Conservation (phyloP, 2,113 vertebrate genomes). For the Serinus canaria region DNA sequence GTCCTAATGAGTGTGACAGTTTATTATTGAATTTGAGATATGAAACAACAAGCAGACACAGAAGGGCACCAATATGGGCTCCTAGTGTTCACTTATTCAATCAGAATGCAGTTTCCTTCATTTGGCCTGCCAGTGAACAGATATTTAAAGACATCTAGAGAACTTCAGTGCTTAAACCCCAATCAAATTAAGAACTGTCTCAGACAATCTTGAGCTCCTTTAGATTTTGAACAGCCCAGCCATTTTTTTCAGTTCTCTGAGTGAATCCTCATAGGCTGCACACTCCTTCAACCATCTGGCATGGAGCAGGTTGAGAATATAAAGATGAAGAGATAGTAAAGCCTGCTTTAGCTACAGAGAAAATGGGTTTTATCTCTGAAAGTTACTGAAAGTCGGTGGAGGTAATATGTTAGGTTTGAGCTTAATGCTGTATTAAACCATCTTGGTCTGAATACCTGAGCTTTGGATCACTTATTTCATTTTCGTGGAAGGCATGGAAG, state of each 20-base stretch:
- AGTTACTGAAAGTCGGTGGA: neutral
- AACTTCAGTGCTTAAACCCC: neutral
- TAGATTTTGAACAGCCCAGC: neutral
- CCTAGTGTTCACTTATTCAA: neutral
- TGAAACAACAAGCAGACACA: neutral
- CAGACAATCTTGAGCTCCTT: neutral
- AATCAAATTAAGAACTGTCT: neutral
- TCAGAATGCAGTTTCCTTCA: neutral
- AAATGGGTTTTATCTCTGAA: neutral
- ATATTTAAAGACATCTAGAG: neutral
- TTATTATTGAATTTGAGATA: neutral
- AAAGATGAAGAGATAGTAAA: neutral
- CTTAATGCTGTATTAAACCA: neutral
- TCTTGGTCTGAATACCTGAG: neutral
- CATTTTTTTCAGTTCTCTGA: neutral
- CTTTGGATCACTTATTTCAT: neutral
- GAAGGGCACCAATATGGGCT: neutral
- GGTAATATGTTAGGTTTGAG: neutral
- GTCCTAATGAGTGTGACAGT: neutral
- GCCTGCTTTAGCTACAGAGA: neutral
- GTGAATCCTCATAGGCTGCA: neutral
- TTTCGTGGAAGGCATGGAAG: neutral
- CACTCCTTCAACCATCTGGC: neutral
- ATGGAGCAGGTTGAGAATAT: neutral
- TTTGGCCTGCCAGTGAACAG: neutral